Evolutionary conservation across 2,113 vertebrate species (phyloP), one percentile per base, ranked within the genome.

Genomic region (Beaufortia kweichowensis): DNA sequence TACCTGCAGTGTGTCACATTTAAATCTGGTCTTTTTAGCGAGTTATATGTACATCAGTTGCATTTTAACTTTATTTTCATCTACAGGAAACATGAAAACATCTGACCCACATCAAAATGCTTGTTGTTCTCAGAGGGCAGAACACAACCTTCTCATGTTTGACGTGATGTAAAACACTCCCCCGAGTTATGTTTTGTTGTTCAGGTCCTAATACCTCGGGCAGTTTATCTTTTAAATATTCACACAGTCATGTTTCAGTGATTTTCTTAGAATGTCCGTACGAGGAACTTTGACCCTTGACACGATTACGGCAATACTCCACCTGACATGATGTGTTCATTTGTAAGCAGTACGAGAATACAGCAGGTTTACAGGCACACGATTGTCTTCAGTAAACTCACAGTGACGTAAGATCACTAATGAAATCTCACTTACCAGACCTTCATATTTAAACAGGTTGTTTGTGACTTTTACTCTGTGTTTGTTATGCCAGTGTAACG

Each of bases 31-130:
- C 35, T 65, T 72, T 72, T 78, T 26, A 29, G 4, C 23, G 3
- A 7, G 33, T 56, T 68, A 4, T 26, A 6, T n/a, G 33, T 21
- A n/a, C 35, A 3, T 28, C 10, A 17, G 43, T 48, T 67, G 48
- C 19, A 78, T 43, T 4, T 64, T 15, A 35, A 31, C 21, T 79
- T 10, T n/a, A 1, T 67, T 76, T 59, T 67, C 43, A 33, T 69
- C 63, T 76, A 26, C 55, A 65, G 4, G 33, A 62, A 77, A 50
- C 77, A 65, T 79, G 23, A 72, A 78, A 63, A 46, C 39, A 35
- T 60, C 57, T 76, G 76, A 56, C 71, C 61, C 59, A 82, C 35
- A 81, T 85, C 41, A 53, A 75, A 9, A 46, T n/a, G 6, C 19
- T 21, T 50, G 28, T 19, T 70, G 5, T 71, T 77, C 53, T 61